Conservation (phyloP, 2,113 vertebrate genomes). For the Corynorhinus townsendii region DNA sequence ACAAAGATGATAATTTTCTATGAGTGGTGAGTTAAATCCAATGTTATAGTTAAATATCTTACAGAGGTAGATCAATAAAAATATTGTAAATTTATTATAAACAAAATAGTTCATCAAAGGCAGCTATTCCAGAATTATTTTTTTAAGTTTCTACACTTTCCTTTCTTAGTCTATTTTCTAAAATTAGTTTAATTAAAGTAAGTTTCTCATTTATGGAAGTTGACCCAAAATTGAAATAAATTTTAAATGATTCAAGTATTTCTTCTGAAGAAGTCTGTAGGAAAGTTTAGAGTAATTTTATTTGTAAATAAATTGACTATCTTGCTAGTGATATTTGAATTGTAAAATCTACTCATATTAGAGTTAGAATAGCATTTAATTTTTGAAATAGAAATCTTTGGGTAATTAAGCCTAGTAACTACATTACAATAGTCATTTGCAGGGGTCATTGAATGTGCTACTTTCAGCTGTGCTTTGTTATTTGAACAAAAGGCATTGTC, state of each 20-base stretch:
- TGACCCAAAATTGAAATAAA: background rate
- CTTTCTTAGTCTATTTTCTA: background rate
- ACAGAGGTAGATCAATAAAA: background rate
- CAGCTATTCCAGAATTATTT: background rate
- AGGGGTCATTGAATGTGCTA: background rate
- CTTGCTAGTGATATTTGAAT: background rate
- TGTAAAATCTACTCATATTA: background rate
- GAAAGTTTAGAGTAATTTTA: background rate
- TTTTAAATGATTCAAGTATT: background rate
- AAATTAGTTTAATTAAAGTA: background rate
- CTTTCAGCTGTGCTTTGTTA: background rate
- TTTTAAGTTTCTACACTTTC: background rate
- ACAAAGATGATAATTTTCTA: background rate
- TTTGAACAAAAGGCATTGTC: conserved; percentile 27
- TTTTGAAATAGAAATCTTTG: background rate
- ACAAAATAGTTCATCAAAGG: background rate
- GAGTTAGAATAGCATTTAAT: background rate
- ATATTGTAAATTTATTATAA: background rate
- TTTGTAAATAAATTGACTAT: background rate
- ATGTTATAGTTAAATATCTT: background rate
- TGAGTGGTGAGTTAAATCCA: background rate
- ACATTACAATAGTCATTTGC: background rate
- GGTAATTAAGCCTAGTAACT: background rate
- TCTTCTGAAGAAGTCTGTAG: background rate
- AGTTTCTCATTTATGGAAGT: background rate